phyloP scores from a whole-genome alignment of 1,140 invertebrate species.

The Meloidogyne chitwoodi region DNA sequence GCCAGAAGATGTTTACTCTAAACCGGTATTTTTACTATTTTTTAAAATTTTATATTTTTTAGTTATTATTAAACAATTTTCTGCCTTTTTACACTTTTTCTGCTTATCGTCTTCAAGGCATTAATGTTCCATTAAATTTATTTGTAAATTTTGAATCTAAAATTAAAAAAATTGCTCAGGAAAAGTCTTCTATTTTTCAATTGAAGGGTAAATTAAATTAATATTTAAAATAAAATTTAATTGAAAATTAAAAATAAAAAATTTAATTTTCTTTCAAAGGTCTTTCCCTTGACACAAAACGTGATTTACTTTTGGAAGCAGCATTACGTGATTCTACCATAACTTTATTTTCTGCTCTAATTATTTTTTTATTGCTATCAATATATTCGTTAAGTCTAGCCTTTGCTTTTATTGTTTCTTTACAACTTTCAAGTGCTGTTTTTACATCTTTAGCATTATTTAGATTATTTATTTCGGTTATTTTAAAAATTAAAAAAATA shows the following conservation, averaged over 20 bases:
- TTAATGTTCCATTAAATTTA: slow-evolving; percentile 14
- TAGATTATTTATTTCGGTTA: neutral
- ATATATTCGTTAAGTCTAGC: slow-evolving; percentile 26
- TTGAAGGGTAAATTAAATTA: slow-evolving; percentile 39
- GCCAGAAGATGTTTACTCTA: slow-evolving; percentile 42
- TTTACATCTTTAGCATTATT: slow-evolving; percentile 18
- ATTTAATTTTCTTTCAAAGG: slow-evolving; percentile 29
- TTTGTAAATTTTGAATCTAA: slow-evolving; percentile 29
- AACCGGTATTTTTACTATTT: slow-evolving; percentile 20
- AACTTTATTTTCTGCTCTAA: slow-evolving; percentile 37
- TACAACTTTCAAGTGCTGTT: slow-evolving; percentile 31
- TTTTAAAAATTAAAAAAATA: neutral
- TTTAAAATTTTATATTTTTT: neutral
- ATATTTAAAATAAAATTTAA: no score
- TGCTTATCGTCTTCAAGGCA: slow-evolving; percentile 40
- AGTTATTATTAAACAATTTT: slow-evolving; percentile 51
- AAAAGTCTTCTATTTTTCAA: slow-evolving; percentile 14
- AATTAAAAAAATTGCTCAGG: slow-evolving; percentile 6
- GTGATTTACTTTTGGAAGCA: slow-evolving; percentile 40
- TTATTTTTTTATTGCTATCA: slow-evolving; percentile 27
- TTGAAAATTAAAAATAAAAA: no score
- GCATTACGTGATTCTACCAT: slow-evolving; percentile 39
- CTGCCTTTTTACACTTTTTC: slow-evolving; percentile 51
- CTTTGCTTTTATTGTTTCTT: slow-evolving; percentile 38
- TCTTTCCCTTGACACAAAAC: slow-evolving; percentile 37